These are phyloP conservation scores for Epirrhoe tristata DNA, from an alignment of 2,888 invertebrate species.

Conservation along the genomic window DNA sequence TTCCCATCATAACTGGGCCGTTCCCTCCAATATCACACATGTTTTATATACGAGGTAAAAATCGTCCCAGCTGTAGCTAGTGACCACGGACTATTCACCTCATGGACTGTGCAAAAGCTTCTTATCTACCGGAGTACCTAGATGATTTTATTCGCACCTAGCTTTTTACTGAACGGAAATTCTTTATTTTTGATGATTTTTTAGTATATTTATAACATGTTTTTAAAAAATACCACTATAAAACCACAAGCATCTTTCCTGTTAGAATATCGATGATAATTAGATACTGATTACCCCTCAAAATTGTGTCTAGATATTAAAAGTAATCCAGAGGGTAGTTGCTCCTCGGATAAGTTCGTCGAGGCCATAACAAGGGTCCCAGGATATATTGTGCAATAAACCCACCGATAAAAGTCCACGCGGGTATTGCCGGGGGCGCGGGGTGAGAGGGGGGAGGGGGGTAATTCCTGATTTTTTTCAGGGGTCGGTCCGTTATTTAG, in stretches of 20 bases:
- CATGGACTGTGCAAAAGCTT: conserved; percentile 3
- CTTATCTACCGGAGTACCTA: not conserved
- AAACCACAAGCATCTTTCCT: no score
- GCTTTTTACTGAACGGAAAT: no score
- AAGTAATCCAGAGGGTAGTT: not conserved
- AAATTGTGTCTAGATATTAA: not conserved
- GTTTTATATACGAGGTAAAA: conserved; percentile 71
- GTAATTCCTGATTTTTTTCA: conserved; percentile 53
- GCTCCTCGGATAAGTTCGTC: conserved; percentile 19
- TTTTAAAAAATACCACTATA: no score
- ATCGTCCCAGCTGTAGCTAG: conserved; percentile 47
- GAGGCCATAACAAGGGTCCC: conserved; percentile 50
- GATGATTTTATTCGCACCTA: no score
- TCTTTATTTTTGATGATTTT: no score
- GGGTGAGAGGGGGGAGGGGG: conserved; percentile 44
- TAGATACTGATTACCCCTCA: no score
- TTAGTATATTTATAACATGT: no score
- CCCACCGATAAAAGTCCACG: conserved; percentile 72
- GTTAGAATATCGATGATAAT: no score
- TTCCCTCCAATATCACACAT: conserved; percentile 58
- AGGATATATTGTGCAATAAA: conserved; percentile 81
- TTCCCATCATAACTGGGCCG: conserved; percentile 40
- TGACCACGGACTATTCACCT: not conserved
- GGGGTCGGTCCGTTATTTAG: conserved; percentile 33
- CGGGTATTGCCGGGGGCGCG: conserved; percentile 61